Percentiles rank a stretch among this genome's conserved stretches.
Conservation (phyloP, 2,113 vertebrate genomes). For the Recurvirostra avosetta region DNA sequence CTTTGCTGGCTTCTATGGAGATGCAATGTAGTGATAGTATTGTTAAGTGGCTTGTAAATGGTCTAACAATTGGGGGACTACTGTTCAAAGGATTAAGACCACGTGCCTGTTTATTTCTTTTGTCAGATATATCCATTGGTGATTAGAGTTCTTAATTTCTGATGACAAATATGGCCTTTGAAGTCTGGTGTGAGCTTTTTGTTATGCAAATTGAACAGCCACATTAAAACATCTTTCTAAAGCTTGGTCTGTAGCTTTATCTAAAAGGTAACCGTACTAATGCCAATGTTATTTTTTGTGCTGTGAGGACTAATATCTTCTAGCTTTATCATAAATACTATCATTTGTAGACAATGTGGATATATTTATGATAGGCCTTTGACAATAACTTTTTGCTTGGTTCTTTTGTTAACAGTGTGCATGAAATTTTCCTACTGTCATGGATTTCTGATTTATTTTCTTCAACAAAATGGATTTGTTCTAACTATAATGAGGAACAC, state of each 20-base stretch:
- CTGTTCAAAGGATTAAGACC: not conserved
- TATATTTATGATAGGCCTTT: not conserved
- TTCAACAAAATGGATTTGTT: not conserved
- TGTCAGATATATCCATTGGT: not conserved
- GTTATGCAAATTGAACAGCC: not conserved
- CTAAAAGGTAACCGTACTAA: not conserved
- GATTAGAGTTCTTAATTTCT: constrained; percentile 12
- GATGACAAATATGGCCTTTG: not conserved
- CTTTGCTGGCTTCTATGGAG: not conserved
- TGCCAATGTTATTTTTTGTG: not conserved
- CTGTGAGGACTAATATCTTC: not conserved
- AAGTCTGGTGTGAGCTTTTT: not conserved
- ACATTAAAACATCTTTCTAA: not conserved
- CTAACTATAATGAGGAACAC: not conserved
- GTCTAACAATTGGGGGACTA: not conserved
- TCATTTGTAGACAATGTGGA: not conserved
- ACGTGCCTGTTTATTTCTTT: not conserved
- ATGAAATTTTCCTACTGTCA: not conserved
- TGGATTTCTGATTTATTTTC: not conserved
- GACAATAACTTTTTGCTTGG: not conserved
- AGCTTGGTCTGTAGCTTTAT: not conserved
- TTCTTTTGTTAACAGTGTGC: not conserved
- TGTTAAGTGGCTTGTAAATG: constrained; percentile 12
- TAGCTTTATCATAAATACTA: not conserved
- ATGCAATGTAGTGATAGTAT: not conserved